Base-by-base conservation (phyloP, 2,797 vertebrate genomes). In the Nasua narica region DNA sequence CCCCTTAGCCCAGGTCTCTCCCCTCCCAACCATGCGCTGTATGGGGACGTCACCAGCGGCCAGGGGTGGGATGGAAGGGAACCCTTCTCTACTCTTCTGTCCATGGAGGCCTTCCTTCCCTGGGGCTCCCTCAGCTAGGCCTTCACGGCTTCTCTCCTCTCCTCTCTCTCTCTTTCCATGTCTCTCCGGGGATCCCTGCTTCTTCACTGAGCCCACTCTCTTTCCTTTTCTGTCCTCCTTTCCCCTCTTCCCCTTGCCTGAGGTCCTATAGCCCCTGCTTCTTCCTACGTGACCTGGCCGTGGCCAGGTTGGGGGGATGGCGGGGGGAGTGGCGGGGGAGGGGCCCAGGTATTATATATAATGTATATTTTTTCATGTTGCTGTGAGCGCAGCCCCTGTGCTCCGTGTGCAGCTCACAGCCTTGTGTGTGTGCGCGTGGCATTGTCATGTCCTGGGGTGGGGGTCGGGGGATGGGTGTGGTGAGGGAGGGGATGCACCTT, bases 291-390 rank as follows among this genome's bases (percentile, higher is more conserved):
- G 70, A 25, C 95, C 83, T 29, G 56, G 87, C 29, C 32, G 25
- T 95, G 93, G 90, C 76, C 60, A 37, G 93, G 84, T 46, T 56
- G 65, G 90, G 43, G 91, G 78, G 92, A n/a, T 69, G 67, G 43
- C 25, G 54, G 76, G 18, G n/a, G 86, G 62, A 87, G 92, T 27
- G 93, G 27, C 4, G n/a, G 9, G 32, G 8, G 62, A 95, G 95
- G 70, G 50, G 72, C 35, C 88, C 3, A 0, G 77, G 85, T 91
- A 87, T 74, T 98, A 98, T 98, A 99, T 98, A 99, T 99, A 98
- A 98, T 99, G 98, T 98, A 99, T 99, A 99, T 99, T 99, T 99
- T 99, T 99, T 98, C 98, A 99, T 99, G 98, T 99, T 96, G 98
- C 98, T 35, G 94, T 98, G 98, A 98, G 96, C 72, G 32, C 94